Conservation (phyloP, 2,888 invertebrate genomes). For the Eugnorisma glareosa region DNA sequence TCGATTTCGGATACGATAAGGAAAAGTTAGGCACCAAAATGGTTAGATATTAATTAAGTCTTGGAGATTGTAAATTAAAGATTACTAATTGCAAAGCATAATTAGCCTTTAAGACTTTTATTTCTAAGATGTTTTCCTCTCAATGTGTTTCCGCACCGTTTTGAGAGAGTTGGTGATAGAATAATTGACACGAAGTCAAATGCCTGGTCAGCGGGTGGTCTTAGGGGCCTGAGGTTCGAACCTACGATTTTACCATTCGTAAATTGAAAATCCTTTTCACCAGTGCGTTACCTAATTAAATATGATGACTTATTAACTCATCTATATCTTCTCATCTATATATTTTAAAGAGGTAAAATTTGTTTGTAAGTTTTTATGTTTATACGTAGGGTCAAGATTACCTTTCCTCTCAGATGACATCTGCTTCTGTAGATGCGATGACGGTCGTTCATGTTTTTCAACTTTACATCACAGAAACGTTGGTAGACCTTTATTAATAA, state of each 20-base stretch:
- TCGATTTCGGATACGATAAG: conserved; percentile 8
- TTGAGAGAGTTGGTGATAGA: neutral
- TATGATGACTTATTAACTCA: neutral
- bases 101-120: neutral
- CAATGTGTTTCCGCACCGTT: neutral
- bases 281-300: neutral
- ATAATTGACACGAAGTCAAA: neutral
- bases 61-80: neutral
- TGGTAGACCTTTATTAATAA: no score
- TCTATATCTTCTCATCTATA: no score
- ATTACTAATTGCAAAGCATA: neutral
- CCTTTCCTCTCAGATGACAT: neutral
- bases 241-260: neutral
- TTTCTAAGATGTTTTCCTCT: neutral
- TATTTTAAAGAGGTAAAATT: no score
- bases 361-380: no score
- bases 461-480: neutral
- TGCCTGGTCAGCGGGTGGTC: no score
- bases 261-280: no score
- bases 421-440: neutral
- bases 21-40: conserved; percentile 5
- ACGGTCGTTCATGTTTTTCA: neutral
- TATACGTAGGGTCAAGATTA: no score
- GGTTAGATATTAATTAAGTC: neutral
- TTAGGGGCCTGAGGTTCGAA: neutral